Evolutionary conservation across 2,797 vertebrate species (phyloP).

Genomic region (Gephyroberyx darwinii): DNA sequence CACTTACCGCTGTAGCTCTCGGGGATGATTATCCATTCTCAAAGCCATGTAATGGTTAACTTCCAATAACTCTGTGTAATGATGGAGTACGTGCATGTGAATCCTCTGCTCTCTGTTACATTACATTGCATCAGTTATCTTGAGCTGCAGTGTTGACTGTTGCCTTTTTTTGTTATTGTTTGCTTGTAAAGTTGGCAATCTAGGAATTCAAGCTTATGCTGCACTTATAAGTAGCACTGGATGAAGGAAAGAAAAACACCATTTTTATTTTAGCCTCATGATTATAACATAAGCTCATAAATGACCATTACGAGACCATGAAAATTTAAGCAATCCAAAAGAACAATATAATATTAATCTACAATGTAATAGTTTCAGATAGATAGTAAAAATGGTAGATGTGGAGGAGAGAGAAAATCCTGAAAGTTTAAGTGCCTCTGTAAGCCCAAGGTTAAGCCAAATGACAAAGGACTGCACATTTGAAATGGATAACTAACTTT

Average conservation of each 20-base stretch:
- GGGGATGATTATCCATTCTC: too few relatives aligned
- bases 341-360: conserved; percentile 53
- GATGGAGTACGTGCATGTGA: too few relatives aligned
- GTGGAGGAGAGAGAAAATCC: conserved; percentile 11
- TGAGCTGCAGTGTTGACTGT: neutral
- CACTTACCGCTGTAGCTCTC: too few relatives aligned
- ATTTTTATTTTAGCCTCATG: conserved; percentile 19
- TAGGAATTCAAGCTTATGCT: too few relatives aligned
- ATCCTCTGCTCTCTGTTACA: too few relatives aligned
- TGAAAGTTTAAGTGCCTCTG: conserved; percentile 30
- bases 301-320: conserved; percentile 35
- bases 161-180: too few relatives aligned
- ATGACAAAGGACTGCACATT: conserved; percentile 43
- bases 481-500: conserved; percentile 48
- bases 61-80: too few relatives aligned
- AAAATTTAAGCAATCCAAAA: conserved; percentile 47
- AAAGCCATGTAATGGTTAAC: too few relatives aligned
- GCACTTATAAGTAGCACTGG: too few relatives aligned
- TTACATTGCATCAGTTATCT: neutral
- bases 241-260: neutral
- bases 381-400: conserved; percentile 48
- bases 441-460: conserved; percentile 51
- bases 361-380: conserved; percentile 45
- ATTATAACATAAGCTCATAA: conserved; percentile 34
- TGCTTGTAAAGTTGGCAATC: too few relatives aligned